Conservation (phyloP, 1,140 invertebrate genomes). For the Potamilus streckersoni region DNA sequence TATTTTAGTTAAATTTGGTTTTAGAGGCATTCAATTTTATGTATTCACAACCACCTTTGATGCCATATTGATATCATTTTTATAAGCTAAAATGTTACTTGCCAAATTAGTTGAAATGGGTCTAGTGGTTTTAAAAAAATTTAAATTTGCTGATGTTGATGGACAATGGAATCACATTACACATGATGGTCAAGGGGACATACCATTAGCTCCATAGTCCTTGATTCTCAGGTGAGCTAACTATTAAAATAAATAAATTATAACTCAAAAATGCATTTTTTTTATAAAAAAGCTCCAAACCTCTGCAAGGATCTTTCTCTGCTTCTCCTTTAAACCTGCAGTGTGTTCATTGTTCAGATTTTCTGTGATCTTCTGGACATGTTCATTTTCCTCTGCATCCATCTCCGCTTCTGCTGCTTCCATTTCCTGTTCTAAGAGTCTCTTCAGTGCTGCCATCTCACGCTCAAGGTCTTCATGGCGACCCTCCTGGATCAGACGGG, state of each 20-base stretch:
- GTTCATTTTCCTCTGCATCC: slow-evolving; percentile 55
- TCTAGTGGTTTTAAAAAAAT: no score
- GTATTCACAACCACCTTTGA: no score
- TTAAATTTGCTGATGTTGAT: no score
- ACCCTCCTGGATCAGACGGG: slow-evolving; percentile 53
- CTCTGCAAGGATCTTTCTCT: slow-evolving; percentile 47
- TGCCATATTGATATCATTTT: no score
- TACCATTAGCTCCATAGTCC: neutral
- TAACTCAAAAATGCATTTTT: neutral
- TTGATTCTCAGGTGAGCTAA: slow-evolving; percentile 30
- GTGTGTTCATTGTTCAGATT: slow-evolving; percentile 56
- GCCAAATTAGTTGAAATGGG: no score
- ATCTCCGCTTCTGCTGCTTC: slow-evolving; percentile 50
- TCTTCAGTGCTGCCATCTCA: slow-evolving; percentile 43
- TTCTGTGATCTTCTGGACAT: slow-evolving; percentile 44
- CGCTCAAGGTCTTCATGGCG: slow-evolving; percentile 54
- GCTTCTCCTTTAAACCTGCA: slow-evolving; percentile 38
- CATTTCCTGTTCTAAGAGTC: slow-evolving; percentile 50
- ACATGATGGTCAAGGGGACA: no score
- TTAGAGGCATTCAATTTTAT: no score
- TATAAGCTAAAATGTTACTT: no score
- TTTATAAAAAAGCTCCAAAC: slow-evolving; percentile 18
- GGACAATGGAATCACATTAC: no score
- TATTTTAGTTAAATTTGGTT: no score
- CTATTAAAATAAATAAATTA: slow-evolving; percentile 18